Evolutionary conservation across 2,888 invertebrate genomes (phyloP).

Genomic region (Lagria hirta): DNA sequence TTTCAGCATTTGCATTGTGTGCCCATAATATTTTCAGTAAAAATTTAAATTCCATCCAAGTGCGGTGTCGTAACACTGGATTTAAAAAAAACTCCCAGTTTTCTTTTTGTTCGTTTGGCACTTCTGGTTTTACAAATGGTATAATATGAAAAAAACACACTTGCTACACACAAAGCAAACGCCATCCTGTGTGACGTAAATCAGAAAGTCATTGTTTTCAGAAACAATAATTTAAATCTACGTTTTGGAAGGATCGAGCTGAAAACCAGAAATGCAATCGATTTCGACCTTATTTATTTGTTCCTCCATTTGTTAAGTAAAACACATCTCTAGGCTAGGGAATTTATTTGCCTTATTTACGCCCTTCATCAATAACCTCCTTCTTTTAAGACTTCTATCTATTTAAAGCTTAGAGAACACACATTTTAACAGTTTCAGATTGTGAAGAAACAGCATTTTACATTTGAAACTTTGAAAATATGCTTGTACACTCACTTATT

Average conservation of each 20-base stretch:
- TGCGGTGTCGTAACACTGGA: slow-evolving; percentile 30
- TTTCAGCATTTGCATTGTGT: slow-evolving; percentile 28
- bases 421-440: too few species aligned
- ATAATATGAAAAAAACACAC: slow-evolving; percentile 46
- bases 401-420: too few species aligned
- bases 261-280: slow-evolving; percentile 27
- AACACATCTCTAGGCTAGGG: slow-evolving; percentile 17
- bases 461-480: too few species aligned
- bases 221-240: too few species aligned
- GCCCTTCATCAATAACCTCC: slow-evolving; percentile 32
- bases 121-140: slow-evolving; percentile 45
- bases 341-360: slow-evolving; percentile 34
- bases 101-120: slow-evolving; percentile 42
- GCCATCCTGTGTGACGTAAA: slow-evolving; percentile 40
- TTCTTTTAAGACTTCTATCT: too few species aligned
- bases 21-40: slow-evolving; percentile 19
- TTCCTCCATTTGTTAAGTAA: slow-evolving; percentile 27
- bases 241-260: slow-evolving; percentile 1
- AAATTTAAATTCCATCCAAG: slow-evolving; percentile 34
- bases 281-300: slow-evolving; percentile 29
- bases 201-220: slow-evolving; percentile 45
- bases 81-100: slow-evolving; percentile 30
- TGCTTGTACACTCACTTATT: too few species aligned
- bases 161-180: slow-evolving; percentile 35
- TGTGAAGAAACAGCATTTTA: too few species aligned